These are phyloP conservation scores for Sebastes nivosus DNA, from an alignment of 2,797 vertebrate species.

Conservation along the genomic window DNA sequence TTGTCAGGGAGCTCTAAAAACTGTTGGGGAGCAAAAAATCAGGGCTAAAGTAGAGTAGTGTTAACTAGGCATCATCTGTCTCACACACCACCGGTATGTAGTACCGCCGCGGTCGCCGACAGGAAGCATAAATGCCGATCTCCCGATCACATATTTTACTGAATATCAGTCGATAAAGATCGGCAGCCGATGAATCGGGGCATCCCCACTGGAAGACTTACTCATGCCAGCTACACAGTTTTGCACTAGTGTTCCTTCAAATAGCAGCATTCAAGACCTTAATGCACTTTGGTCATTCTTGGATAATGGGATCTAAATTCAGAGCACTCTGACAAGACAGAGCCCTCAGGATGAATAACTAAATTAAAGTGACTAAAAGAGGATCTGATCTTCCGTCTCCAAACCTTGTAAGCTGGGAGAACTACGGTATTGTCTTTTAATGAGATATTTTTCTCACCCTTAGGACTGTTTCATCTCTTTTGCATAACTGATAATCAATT, in stretches of 20 bases:
- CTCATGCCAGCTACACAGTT: not conserved
- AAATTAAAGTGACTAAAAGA: constrained; percentile 16
- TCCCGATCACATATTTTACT: too few species aligned
- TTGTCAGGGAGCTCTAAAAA: too few species aligned
- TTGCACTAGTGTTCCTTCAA: not conserved
- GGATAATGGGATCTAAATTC: constrained; percentile 44
- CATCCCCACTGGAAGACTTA: not conserved
- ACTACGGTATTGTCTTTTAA: not conserved
- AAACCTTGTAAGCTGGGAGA: not conserved
- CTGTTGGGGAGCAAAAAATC: too few species aligned
- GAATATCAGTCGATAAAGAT: too few species aligned
- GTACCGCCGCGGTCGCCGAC: too few species aligned
- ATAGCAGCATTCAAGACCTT: not conserved
- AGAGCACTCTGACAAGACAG: constrained; percentile 5
- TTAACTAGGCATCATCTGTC: too few species aligned
- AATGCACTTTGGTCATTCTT: not conserved
- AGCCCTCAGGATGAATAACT: constrained; percentile 40
- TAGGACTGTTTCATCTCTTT: not conserved
- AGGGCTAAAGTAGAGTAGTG: too few species aligned
- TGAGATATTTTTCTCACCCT: not conserved
- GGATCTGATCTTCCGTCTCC: constrained; percentile 17
- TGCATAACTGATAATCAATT: not conserved
- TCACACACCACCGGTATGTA: too few species aligned
- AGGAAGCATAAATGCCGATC: too few species aligned
- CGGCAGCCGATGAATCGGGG: too few species aligned